Evolutionary conservation across 2,888 invertebrate species (phyloP), one percentile per base, ranked within the genome.

Genomic region (Pyralis farinalis): DNA sequence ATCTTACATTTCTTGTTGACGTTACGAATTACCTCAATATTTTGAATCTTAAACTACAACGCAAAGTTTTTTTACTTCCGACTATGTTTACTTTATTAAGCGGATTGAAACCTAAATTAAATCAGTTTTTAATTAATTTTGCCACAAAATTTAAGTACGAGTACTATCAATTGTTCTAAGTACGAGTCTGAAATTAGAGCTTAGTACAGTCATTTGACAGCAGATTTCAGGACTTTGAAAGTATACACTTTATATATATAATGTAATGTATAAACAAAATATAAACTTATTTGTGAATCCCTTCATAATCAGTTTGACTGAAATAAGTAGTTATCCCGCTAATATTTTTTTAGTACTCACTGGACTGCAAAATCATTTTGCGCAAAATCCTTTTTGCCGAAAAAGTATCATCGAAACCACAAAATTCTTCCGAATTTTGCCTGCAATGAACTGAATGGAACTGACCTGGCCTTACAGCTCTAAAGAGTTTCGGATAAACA

Each of bases 61-160:
- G 44, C 7, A 41, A 44, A 34, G 34, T 40, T 34, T 44, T 40
- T 40, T 44, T 37, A n/a, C n/a, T n/a, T n/a, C n/a, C n/a, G n/a
- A n/a, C n/a, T n/a, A n/a, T n/a, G n/a, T n/a, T n/a, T n/a, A n/a
- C n/a, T n/a, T n/a, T n/a, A n/a, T n/a, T n/a, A n/a, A n/a, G n/a
- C n/a, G n/a, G n/a, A n/a, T n/a, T n/a, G n/a, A n/a, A n/a, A n/a
- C n/a, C n/a, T n/a, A n/a, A n/a, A n/a, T n/a, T n/a, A n/a, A n/a
- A n/a, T 16, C 16, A 3, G 16, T 16, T 16, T 16, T 16, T 16
- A 16, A 16, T 16, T 16, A 16, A 16, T 16, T 16, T 16, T 3
- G 2, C 3, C 16, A 16, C 16, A 16, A 4, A n/a, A 16, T 3
- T 16, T 4, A 4, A 16, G 3, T n/a, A n/a, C n/a, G n/a, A n/a